Evolutionary conservation across 37 sponge, comb jelly and placozoan species (phyloP), one percentile per base, ranked within the genome.

Genomic region (Tethya wilhelma): DNA sequence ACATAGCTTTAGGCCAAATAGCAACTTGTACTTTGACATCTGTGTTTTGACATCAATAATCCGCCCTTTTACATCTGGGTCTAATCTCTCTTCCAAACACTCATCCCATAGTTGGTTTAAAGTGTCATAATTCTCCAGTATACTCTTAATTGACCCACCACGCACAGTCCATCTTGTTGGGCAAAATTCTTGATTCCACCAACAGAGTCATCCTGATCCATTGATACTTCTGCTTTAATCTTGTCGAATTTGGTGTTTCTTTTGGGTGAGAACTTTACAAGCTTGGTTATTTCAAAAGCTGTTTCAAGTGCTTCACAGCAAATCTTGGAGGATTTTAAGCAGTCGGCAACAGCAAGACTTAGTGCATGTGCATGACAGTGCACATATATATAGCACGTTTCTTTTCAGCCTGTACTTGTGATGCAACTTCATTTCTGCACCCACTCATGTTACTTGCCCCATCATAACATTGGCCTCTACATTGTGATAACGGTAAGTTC

Each of bases 341-440:
- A 57, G 43, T 86, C 86, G 37, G 80, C 79, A 69, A 57, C 82
- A 40, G 79, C 84, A 38, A 91, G 69, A 56, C 87, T 91, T 11
- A 91, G 87, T 28, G 78, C 71, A 79, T 91, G 87, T 45, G 70
- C 91, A 79, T 91, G 83, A 56, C 87, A 91, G 42, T 91, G 92
- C 4, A 80, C 86, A 34, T 74, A 91, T 14, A 86, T 22, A n/a
- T 84, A 84, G 9, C 87, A 56, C 29, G 71, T 83, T 38, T 91
- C 92, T 59, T 82, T 71, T 9, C 42, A n/a, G n/a, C 46, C 0
- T 26, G n/a, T 2, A 91, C 65, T 46, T 34, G 36, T 58, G 71
- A 37, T 43, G 87, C 83, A 2, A 91, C 81, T 17, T 87, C 92
- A 60, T 20, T 59, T 56, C 67, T 91, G 0, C 31, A 9, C 20